Base-by-base conservation (phyloP, 2,113 vertebrate species). In the Psilopsiagon aurifrons region DNA sequence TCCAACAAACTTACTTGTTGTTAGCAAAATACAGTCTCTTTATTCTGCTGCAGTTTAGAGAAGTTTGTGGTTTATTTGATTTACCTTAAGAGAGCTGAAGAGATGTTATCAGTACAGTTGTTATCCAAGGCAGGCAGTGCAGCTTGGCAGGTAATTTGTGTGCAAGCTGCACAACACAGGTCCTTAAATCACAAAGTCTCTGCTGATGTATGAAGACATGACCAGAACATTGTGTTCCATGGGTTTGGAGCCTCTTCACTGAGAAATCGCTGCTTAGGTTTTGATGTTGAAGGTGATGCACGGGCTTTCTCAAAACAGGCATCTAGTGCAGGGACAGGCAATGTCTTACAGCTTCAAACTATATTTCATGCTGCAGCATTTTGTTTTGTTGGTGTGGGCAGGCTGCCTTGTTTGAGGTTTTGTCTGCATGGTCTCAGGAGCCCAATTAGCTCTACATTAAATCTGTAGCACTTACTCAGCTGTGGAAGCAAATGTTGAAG, bases 11-110 rank as follows among this genome's bases (percentile, higher is more conserved):
- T 35, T 74, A 13, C 24, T 64, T 22, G 33, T 90, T 92, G 60
- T 63, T 88, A 25, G 68, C 57, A 71, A 71, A 77, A 73, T 7
- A 29, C 19, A 9, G 0, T 23, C 83, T 83, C 67, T 90, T 54
- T 66, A 3, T 95, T 83, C 70, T 81, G 52, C 73, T 51, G 86
- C 29, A 44, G 24, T 76, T 92, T 44, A 19, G 69, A 66, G 57
- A 84, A 71, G 46, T 62, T 86, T 95, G 86, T 68, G 87, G 74
- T 73, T 86, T 86, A 16, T 83, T 86, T 95, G 57, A 24, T 90
- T 95, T 39, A 19, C 60, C 91, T 64, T 4, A 78, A 85, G 69
- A 67, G 63, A 68, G 60, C 37, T 86, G 35, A 25, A 94, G 89
- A 83, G 90, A 83, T 90, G 10, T 86, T 95, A 92, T 92, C 90